A percentile compares a stretch with the other conserved stretches of the same genome.
These are phyloP conservation scores for Papilio machaon DNA, from an alignment of 1,140 invertebrate species.

Conservation along the genomic window DNA sequence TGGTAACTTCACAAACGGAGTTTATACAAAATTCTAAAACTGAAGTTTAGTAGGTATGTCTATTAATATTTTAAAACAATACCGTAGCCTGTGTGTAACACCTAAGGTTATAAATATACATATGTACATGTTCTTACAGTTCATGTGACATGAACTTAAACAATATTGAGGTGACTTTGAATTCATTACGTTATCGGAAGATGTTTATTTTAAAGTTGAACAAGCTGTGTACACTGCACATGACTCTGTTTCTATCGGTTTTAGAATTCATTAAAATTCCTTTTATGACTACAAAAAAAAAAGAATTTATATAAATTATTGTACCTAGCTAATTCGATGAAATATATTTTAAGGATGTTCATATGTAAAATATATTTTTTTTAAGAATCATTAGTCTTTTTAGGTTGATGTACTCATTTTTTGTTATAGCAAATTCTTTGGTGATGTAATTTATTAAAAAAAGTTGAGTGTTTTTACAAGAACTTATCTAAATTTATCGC, in stretches of 20 bases:
- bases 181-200: conserved; percentile 14
- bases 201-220: conserved; percentile 24
- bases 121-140: not conserved
- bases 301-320: too few species aligned
- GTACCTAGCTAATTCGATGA: too few species aligned
- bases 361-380: too few species aligned
- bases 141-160: conserved; percentile 16
- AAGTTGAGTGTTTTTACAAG: conserved; percentile 24
- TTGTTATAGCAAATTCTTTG: conserved; percentile 3
- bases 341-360: too few species aligned
- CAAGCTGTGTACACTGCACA: conserved; percentile 12
- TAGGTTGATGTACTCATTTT: not conserved
- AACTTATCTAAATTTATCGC: not conserved
- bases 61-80: too few species aligned
- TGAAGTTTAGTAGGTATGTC: too few species aligned
- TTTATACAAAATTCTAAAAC: too few species aligned
- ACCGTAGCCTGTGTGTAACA: not conserved
- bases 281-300: not conserved
- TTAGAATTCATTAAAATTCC: not conserved
- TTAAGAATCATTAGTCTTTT: not conserved
- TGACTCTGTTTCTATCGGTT: not conserved
- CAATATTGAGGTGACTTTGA: conserved; percentile 31
- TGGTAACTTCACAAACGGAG: too few species aligned
- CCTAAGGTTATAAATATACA: too few species aligned
- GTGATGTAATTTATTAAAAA: conserved; percentile 26